phyloP scores from a whole-genome alignment of 2,888 invertebrate species.

The Vesta saturnalis region DNA sequence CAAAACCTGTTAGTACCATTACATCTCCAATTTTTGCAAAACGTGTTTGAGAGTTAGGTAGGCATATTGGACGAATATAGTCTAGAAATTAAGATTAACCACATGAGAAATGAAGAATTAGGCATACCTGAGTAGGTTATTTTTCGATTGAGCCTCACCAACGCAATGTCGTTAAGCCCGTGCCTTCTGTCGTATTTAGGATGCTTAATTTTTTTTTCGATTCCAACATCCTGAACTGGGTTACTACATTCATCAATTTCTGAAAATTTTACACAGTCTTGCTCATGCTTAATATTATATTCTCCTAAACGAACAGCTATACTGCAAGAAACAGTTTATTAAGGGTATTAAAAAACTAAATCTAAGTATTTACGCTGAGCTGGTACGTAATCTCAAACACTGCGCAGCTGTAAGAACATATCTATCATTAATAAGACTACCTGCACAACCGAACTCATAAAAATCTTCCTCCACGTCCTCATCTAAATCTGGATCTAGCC shows the following conservation, averaged over 20 bases:
- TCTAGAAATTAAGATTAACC: neutral
- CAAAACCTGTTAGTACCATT: neutral
- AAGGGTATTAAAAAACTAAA: neutral
- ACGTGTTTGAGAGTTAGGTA: slow-evolving; percentile 48
- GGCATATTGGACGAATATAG: slow-evolving; percentile 6
- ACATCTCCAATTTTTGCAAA: neutral
- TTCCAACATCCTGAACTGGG: slow-evolving; percentile 4
- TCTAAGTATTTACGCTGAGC: neutral
- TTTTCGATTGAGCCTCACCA: neutral
- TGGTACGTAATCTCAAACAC: neutral
- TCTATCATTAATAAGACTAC: slow-evolving; percentile 3
- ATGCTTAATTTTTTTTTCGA: neutral
- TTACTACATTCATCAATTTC: neutral
- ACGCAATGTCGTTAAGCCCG: neutral
- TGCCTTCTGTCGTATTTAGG: neutral
- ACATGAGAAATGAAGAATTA: neutral
- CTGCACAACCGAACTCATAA: neutral
- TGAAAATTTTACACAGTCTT: neutral
- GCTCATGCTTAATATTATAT: slow-evolving; percentile 1
- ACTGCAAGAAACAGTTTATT: neutral
- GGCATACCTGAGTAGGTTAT: neutral
- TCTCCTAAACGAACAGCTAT: slow-evolving; percentile 8
- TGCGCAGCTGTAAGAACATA: slow-evolving; percentile 8
- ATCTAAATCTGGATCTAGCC: neutral
- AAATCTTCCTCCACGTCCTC: neutral